Percentiles rank a stretch among this genome's conserved stretches.
Evolutionary conservation across 2,113 vertebrate species (phyloP).

Genomic region (Burhinus bistriatus): DNA sequence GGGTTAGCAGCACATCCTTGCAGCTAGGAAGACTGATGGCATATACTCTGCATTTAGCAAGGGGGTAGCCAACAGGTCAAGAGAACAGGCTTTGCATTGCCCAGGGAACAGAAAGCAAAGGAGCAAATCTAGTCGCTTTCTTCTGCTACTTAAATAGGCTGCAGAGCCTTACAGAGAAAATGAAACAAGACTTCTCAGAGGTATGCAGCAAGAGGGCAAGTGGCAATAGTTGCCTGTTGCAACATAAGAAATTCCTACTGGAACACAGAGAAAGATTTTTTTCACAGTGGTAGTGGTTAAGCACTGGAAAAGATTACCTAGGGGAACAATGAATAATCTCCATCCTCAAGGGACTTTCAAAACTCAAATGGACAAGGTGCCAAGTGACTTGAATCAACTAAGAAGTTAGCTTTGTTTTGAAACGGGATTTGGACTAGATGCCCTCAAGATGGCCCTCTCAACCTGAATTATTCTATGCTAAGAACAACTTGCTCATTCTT

Average conservation of each 20-base stretch:
- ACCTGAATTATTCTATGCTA: background rate
- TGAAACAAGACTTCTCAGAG: background rate
- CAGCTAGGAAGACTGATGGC: background rate
- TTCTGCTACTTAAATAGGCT: background rate
- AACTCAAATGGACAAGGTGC: background rate
- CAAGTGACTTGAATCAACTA: background rate
- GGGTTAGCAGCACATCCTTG: background rate
- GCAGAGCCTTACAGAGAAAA: background rate
- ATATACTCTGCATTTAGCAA: background rate
- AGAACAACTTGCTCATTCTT: background rate
- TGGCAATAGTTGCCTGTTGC: fast-evolving
- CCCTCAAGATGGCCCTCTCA: background rate
- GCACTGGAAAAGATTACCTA: background rate
- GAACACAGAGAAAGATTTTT: background rate
- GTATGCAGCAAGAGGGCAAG: background rate
- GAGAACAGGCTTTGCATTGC: fast-evolving
- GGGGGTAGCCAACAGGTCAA: background rate
- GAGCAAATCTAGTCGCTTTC: background rate
- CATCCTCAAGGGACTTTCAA: background rate
- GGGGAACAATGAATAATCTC: background rate
- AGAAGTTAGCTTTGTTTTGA: background rate
- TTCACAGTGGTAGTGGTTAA: background rate
- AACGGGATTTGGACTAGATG: background rate
- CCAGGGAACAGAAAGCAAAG: background rate
- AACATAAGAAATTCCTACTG: background rate